Evolutionary conservation across 2,113 vertebrate genomes (phyloP), one percentile per base, ranked within the genome.

Genomic region (Caloenas nicobarica): DNA sequence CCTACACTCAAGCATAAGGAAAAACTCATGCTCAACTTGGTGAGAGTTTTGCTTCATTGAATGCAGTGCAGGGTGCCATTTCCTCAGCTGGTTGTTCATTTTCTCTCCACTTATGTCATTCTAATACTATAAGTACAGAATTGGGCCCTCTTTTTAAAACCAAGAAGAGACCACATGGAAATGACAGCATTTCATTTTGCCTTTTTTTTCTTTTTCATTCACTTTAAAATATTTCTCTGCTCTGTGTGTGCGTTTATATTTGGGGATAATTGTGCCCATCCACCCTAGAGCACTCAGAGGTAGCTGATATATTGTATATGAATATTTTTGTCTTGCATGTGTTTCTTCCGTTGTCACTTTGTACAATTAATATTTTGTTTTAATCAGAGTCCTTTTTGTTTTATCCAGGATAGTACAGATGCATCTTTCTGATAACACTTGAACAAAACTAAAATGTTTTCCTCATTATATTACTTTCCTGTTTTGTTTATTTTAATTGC

Each of bases 21-120:
- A 91, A 95, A 86, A 70, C 69, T 91, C 65, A 26, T 2, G 31
- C 65, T 95, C 61, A 97, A 95, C 84, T 91, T 91, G 82, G 81
- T 78, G 58, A 92, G 86, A 91, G 89, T 92, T 95, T 91, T 92
- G 88, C 81, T 89, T 95, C 91, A 91, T 74, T 81, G 74, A 77
- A 62, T 61, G 36, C 93, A 65, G 64, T 42, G 60, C 84, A 86
- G 86, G 86, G 86, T 94, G 83, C 88, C 88, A 46, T 95, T 96
- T 94, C 91, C 92, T 96, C 66, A 77, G 88, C 80, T 84, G 46
- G 86, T 13, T 91, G 58, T 74, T 97, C 61, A 38, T 84, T 44
- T 93, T 86, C 77, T 91, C 85, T 86, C 77, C 40, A 17, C 84
- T 93, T 79, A 69, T 86, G 83, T 93, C 92, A 89, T 80, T 87